Conservation (phyloP, 1,140 invertebrate species). For the Contarinia nasturtii region DNA sequence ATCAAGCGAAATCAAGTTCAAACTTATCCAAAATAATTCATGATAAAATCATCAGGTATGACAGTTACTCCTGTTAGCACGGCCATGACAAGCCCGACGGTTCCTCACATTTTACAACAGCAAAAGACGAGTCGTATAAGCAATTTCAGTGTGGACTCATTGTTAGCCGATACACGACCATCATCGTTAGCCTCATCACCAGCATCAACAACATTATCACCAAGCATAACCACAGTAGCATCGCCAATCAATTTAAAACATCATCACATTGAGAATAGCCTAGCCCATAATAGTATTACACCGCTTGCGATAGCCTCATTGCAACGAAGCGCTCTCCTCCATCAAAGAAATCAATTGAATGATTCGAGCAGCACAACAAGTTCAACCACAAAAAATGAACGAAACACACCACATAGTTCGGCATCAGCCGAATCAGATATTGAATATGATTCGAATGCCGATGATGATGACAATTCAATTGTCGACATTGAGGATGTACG, state of each 20-base stretch:
- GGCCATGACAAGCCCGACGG: slow-evolving; percentile 25
- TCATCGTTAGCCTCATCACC: slow-evolving; percentile 15
- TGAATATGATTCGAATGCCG: slow-evolving; percentile 37
- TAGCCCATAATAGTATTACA: slow-evolving; percentile 7
- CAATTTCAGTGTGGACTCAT: slow-evolving; percentile 43
- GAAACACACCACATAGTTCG: slow-evolving; percentile 20
- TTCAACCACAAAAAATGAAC: slow-evolving; percentile 15
- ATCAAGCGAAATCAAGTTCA: too few relatives aligned
- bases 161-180: slow-evolving; percentile 40
- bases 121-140: slow-evolving; percentile 33
- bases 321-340: not conserved
- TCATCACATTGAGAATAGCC: slow-evolving; percentile 9
- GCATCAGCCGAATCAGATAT: slow-evolving; percentile 29
- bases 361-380: slow-evolving; percentile 1
- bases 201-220: slow-evolving; percentile 16
- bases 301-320: not conserved
- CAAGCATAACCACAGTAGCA: not conserved
- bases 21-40: slow-evolving; percentile 1
- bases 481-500: slow-evolving; percentile 46
- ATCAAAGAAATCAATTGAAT: slow-evolving; percentile 1
- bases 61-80: slow-evolving; percentile 24
- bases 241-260: not conserved
- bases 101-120: slow-evolving; percentile 14
- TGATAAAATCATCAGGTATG: slow-evolving; percentile 15
- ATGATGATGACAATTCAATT: slow-evolving; percentile 30